Percentiles rank a stretch among this genome's conserved stretches.
Evolutionary conservation across 2,888 invertebrate genomes (phyloP).

Genomic region (Himalopsyche kuldschensis): DNA sequence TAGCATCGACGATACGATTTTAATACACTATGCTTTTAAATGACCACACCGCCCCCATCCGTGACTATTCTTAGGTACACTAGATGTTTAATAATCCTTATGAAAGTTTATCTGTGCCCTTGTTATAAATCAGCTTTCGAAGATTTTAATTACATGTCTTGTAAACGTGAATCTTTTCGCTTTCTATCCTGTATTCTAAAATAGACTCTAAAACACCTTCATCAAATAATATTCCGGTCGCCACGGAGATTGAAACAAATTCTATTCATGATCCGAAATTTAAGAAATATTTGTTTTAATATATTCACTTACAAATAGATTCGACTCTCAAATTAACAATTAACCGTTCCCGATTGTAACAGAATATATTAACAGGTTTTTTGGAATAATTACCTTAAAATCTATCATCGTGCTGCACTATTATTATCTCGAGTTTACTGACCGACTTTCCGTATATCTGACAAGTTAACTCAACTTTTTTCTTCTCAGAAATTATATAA

Average conservation of each 20-base stretch:
- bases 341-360: not conserved
- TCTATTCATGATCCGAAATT: too few species aligned
- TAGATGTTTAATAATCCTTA: not conserved
- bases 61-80: too few species aligned
- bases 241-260: too few species aligned
- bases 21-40: too few species aligned
- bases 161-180: too few species aligned
- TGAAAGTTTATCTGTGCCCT: not conserved
- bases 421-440: not conserved
- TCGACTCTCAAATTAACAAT: not conserved
- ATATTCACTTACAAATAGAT: not conserved
- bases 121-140: not conserved
- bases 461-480: not conserved
- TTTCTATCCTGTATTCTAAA: too few species aligned
- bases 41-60: too few species aligned
- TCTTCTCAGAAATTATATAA: not conserved
- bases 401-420: not conserved
- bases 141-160: not conserved
- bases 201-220: too few species aligned
- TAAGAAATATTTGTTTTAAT: too few species aligned
- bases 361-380: not conserved
- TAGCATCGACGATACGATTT: too few species aligned
- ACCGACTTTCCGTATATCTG: not conserved
- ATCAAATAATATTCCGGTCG: too few species aligned
- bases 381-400: not conserved